These are phyloP conservation scores for Petrocephalus schoutedeni DNA, from an alignment of 2,797 vertebrate species.

Conservation along the genomic window DNA sequence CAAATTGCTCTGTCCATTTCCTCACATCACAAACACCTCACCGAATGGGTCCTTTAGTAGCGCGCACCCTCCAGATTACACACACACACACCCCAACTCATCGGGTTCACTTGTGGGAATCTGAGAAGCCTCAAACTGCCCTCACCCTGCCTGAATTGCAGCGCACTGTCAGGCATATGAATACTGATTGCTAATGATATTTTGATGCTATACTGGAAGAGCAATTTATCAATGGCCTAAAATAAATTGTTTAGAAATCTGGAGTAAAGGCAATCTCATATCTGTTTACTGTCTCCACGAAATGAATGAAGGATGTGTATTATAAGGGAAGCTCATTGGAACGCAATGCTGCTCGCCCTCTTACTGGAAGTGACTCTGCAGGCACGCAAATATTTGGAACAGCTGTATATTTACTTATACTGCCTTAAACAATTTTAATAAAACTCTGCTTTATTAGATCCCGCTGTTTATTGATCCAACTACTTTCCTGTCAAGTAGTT, in stretches of 20 bases:
- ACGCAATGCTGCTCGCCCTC: not conserved
- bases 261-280: not conserved
- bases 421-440: conserved; percentile 15
- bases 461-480: conserved; percentile 10
- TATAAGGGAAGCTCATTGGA: not conserved
- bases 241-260: conserved; percentile 1
- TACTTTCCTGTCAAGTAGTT: conserved; percentile 17
- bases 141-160: not conserved
- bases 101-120: not conserved
- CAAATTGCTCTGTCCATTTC: not conserved
- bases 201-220: not conserved
- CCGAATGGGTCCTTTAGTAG: not conserved
- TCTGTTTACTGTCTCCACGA: not conserved
- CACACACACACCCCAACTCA: not conserved
- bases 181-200: not conserved
- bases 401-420: conserved; percentile 9
- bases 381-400: not conserved
- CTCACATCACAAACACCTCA: not conserved
- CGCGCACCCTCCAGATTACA: not conserved
- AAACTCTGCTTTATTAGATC: conserved; percentile 13
- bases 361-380: conserved; percentile 5
- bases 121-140: not conserved
- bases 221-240: not conserved
- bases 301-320: not conserved
- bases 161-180: not conserved